These are phyloP conservation scores for Aquatica leii DNA, from an alignment of 2,888 invertebrate species.

Conservation along the genomic window DNA sequence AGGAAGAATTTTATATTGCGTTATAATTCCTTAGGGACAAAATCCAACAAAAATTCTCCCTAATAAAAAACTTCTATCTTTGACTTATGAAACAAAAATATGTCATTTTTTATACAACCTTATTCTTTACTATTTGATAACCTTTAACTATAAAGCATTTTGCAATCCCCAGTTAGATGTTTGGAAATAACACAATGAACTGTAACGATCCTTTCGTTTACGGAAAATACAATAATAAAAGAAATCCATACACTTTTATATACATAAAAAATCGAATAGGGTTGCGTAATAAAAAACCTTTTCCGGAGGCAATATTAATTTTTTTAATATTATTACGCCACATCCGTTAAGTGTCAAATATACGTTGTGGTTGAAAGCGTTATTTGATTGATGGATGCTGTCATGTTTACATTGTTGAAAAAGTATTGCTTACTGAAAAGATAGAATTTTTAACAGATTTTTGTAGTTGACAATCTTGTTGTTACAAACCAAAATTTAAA, in stretches of 20 bases:
- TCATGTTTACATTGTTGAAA: neutral
- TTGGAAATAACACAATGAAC: constrained; percentile 23
- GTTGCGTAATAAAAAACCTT: too few relatives aligned
- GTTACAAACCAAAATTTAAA: too few relatives aligned
- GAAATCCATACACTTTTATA: neutral
- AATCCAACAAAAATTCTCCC: constrained; percentile 29
- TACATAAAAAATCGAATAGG: neutral
- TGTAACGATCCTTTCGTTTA: constrained; percentile 10
- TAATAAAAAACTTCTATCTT: constrained; percentile 29
- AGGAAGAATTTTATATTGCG: constrained; percentile 32
- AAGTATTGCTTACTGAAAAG: constrained; percentile 1
- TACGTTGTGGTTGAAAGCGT: neutral
- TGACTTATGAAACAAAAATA: constrained; percentile 33
- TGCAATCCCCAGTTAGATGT: constrained; percentile 25
- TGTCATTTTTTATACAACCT: constrained; percentile 31
- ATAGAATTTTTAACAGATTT: neutral
- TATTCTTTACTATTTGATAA: constrained; percentile 27
- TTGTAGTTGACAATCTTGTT: too few relatives aligned
- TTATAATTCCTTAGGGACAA: constrained; percentile 32
- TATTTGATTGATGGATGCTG: constrained; percentile 3
- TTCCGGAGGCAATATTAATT: too few relatives aligned
- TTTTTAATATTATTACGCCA: constrained; percentile 4
- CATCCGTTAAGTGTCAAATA: constrained; percentile 9
- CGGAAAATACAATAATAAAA: constrained; percentile 1
- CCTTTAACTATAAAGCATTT: constrained; percentile 34